Conservation (phyloP, 2,113 vertebrate genomes). For the Rallus limicola region DNA sequence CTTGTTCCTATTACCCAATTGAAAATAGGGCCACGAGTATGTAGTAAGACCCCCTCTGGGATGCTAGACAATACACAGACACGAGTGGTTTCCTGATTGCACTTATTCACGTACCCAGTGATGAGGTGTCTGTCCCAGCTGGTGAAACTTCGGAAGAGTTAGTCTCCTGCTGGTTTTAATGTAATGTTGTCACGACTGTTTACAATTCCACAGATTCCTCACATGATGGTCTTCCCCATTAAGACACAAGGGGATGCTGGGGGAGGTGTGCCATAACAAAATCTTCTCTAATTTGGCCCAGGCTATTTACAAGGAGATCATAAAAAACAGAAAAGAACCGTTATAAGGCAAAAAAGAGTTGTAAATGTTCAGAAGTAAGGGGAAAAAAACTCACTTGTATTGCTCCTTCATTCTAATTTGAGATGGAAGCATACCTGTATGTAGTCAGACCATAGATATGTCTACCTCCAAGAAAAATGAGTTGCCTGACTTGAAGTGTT, state of each 20-base stretch:
- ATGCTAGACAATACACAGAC: slow-evolving; percentile 51
- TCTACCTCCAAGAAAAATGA: not conserved
- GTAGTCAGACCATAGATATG: not conserved
- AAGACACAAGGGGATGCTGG: not conserved
- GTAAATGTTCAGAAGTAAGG: not conserved
- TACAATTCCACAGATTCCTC: slow-evolving; percentile 6
- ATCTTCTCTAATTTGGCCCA: not conserved
- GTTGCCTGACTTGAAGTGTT: not conserved
- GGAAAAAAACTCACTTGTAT: not conserved
- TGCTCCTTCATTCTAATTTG: not conserved
- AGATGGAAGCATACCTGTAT: not conserved
- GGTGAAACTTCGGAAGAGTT: not conserved
- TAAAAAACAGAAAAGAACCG: not conserved
- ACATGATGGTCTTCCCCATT: not conserved
- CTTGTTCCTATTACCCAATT: not conserved
- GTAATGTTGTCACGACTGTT: not conserved
- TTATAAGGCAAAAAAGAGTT: not conserved
- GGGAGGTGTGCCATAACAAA: not conserved
- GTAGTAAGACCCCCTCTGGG: not conserved
- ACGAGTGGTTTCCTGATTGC: slow-evolving; percentile 56
- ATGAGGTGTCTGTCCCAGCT: slow-evolving; percentile 22
- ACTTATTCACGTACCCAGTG: not conserved
- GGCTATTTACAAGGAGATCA: not conserved
- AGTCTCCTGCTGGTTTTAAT: not conserved
- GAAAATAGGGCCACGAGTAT: not conserved